Conservation (phyloP, 2,888 invertebrate genomes). For the Callyntrura guangdongensis region DNA sequence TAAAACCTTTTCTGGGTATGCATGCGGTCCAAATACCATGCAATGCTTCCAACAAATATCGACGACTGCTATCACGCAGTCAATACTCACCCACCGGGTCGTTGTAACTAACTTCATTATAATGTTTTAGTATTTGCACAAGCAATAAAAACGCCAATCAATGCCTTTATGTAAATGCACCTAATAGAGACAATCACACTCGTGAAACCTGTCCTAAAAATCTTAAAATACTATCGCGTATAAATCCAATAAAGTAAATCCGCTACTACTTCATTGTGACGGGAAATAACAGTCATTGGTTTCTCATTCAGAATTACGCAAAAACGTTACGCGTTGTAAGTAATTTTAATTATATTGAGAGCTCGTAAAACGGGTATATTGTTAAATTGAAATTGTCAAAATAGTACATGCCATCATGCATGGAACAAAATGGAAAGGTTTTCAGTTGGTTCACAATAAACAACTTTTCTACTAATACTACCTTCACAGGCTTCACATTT, state of each 20-base stretch:
- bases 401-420: too few species aligned
- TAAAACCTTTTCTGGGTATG: neutral
- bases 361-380: too few species aligned
- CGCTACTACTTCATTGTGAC: too few species aligned
- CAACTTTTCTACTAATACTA: neutral
- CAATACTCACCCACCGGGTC: conserved; percentile 21
- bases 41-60: neutral
- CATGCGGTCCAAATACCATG: neutral
- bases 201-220: neutral
- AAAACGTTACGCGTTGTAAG: neutral
- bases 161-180: conserved; percentile 31
- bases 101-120: conserved; percentile 22
- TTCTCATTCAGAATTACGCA: neutral
- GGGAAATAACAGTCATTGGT: neutral
- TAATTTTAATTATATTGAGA: neutral
- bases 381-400: too few species aligned
- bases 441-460: neutral
- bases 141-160: conserved; percentile 47
- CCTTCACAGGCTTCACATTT: too few species aligned
- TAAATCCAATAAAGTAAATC: neutral
- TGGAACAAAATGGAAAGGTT: neutral
- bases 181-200: neutral
- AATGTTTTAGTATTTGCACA: conserved; percentile 47
- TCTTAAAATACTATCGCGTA: neutral
- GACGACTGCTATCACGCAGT: neutral